These are phyloP conservation scores for Didymodactylos carnosus DNA, from an alignment of 2,888 invertebrate species.

Conservation along the genomic window DNA sequence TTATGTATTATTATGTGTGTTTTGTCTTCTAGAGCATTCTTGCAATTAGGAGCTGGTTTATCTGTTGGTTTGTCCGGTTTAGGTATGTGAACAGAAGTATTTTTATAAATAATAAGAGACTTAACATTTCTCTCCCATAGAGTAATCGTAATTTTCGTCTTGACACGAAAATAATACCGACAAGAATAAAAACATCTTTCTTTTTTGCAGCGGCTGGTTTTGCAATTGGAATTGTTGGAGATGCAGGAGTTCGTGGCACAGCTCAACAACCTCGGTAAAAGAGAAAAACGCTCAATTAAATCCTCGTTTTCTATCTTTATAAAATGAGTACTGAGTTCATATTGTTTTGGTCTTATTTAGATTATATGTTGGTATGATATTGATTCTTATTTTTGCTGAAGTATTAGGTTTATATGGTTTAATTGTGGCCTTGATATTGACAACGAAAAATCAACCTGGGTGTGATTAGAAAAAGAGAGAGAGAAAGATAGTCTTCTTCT, in stretches of 20 bases:
- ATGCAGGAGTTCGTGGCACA: conserved; percentile 93
- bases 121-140: too few relatives aligned
- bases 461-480: conserved; percentile 1
- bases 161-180: too few relatives aligned
- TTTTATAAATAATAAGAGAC: too few relatives aligned
- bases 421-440: conserved; percentile 96
- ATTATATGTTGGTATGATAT: conserved; percentile 98
- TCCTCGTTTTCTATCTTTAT: too few relatives aligned
- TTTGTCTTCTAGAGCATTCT: conserved; percentile 9
- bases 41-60: conserved; percentile 68
- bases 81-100: too few relatives aligned
- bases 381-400: conserved; percentile 99
- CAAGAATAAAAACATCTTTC: too few relatives aligned
- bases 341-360: background rate
- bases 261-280: conserved; percentile 80
- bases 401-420: conserved; percentile 99
- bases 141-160: too few relatives aligned
- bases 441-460: conserved; percentile 50
- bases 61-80: conserved; percentile 89
- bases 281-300: background rate
- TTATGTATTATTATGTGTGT: too few relatives aligned
- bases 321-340: too few relatives aligned
- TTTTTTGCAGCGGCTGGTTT: conserved; percentile 98
- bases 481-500: too few relatives aligned
- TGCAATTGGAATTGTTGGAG: conserved; percentile 98